Evolutionary conservation across 2,113 vertebrate genomes (phyloP).

Genomic region (Charina bottae): DNA sequence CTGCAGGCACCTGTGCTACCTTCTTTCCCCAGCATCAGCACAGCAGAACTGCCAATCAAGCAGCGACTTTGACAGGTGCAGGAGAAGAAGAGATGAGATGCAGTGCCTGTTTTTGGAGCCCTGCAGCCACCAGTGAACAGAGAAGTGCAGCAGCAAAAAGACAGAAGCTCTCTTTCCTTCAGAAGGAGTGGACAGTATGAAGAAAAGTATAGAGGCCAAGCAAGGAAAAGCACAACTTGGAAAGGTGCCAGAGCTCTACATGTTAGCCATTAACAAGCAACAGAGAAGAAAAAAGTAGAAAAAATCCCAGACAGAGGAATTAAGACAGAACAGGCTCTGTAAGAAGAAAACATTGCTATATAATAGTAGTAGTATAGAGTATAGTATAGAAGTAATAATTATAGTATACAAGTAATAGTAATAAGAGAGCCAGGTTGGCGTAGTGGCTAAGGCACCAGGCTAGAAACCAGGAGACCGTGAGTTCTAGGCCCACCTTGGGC

Average conservation of each 20-base stretch:
- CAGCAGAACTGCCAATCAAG: not conserved
- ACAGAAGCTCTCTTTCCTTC: not conserved
- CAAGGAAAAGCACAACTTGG: not conserved
- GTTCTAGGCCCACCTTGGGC: too few species aligned
- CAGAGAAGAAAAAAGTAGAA: not conserved
- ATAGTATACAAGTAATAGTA: not conserved
- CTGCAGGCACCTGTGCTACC: not conserved
- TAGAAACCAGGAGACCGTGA: too few species aligned
- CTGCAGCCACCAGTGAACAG: not conserved
- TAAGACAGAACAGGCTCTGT: not conserved
- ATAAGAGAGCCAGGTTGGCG: not conserved
- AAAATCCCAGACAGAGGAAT: not conserved
- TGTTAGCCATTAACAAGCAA: not conserved
- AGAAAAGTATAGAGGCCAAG: not conserved
- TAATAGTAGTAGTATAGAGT: not conserved
- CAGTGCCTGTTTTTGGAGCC: not conserved
- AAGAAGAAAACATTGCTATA: not conserved
- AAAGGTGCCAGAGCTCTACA: not conserved
- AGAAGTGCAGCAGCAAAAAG: not conserved
- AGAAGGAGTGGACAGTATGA: not conserved
- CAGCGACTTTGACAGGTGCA: not conserved
- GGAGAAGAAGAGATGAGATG: not conserved
- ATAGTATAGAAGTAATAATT: not conserved
- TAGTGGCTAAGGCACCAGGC: too few species aligned
- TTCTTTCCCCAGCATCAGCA: not conserved